A percentile compares a stretch with the other conserved stretches of the same genome.
phyloP scores from a whole-genome alignment of 2,113 vertebrate genomes.

The Merops nubicus region DNA sequence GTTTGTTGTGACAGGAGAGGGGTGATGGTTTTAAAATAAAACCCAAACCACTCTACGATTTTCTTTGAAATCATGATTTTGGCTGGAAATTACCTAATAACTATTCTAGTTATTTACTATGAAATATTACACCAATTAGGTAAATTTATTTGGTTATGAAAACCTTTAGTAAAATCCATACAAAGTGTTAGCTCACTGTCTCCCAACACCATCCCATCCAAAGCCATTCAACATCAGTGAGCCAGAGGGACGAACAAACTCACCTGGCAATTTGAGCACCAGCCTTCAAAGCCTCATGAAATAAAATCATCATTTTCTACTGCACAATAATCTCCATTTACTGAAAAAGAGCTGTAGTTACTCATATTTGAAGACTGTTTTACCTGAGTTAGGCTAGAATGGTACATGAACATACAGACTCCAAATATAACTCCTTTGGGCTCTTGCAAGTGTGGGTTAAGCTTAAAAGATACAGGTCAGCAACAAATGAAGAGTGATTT shows the following conservation, averaged over 20 bases:
- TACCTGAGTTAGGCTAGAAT: neutral
- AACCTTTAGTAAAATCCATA: neutral
- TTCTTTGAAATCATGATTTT: neutral
- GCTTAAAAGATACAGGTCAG: slow-evolving; percentile 40
- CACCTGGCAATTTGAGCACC: neutral
- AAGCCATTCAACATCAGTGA: neutral
- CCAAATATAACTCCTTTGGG: neutral
- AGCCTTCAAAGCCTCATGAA: neutral
- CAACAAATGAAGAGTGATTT: neutral
- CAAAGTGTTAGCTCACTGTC: accelerated
- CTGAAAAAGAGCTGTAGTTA: neutral
- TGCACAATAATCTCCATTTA: neutral
- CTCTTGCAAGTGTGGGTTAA: slow-evolving; percentile 23
- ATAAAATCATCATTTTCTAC: neutral
- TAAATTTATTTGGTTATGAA: neutral
- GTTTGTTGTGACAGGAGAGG: neutral
- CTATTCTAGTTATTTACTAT: neutral
- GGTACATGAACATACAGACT: neutral
- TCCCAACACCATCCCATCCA: neutral
- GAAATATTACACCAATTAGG: accelerated
- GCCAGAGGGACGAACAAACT: neutral
- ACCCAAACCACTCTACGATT: neutral
- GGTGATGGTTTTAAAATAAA: neutral
- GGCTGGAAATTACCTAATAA: neutral
- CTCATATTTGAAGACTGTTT: neutral